Evolutionary conservation across 1,140 invertebrate species (phyloP).

Genomic region (Drosophila pruinosa): DNA sequence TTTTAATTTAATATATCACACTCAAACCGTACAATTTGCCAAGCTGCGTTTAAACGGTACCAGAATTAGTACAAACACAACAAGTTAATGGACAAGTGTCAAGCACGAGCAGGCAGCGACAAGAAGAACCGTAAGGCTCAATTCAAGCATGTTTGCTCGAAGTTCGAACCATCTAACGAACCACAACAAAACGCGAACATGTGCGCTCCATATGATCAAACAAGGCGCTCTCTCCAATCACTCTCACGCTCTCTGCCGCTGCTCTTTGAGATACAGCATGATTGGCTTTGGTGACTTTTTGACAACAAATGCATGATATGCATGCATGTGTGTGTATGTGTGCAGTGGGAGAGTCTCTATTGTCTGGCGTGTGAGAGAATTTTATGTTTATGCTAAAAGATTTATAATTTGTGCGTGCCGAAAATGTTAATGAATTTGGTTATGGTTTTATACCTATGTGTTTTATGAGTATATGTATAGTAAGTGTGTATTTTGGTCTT

Average conservation of each 20-base stretch:
- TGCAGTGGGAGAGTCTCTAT: conserved; percentile 8
- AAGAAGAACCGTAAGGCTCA: background rate
- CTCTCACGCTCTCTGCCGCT: background rate
- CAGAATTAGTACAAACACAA: conserved; percentile 17
- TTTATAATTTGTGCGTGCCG: conserved; percentile 79
- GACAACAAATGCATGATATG: background rate
- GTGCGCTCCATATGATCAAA: conserved; percentile 4
- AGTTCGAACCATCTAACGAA: conserved; percentile 8
- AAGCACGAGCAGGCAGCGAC: background rate
- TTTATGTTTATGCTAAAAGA: conserved; percentile 77
- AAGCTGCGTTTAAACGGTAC: background rate
- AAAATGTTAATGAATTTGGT: conserved; percentile 78
- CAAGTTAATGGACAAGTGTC: conserved; percentile 5
- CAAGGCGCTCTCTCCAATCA: background rate
- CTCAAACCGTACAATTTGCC: background rate
- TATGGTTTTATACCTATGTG: conserved; percentile 51
- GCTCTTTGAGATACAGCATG: background rate
- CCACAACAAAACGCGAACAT: background rate
- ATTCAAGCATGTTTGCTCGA: conserved; percentile 8
- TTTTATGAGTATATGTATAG: background rate
- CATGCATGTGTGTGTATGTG: background rate
- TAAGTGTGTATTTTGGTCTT: conserved; percentile 10
- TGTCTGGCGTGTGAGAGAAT: conserved; percentile 25
- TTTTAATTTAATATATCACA: no score
- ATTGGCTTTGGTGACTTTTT: conserved; percentile 34